Conservation (phyloP, 2,113 vertebrate genomes). For the Diadophis punctatus region DNA sequence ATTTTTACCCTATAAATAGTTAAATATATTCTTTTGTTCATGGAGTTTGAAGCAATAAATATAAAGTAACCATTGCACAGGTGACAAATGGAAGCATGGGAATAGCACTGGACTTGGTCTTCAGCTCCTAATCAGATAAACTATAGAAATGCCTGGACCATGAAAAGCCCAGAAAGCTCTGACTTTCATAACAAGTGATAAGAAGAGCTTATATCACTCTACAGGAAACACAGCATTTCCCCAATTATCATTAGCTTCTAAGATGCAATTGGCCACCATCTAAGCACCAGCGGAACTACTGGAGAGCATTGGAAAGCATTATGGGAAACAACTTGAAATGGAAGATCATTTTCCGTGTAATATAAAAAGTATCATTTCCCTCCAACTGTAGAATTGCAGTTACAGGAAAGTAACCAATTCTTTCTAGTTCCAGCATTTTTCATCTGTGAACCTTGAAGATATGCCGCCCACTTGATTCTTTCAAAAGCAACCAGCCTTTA, state of each 20-base stretch:
- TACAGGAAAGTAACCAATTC: conserved; percentile 8
- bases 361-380: not conserved
- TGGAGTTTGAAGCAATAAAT: not conserved
- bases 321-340: not conserved
- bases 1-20: not conserved
- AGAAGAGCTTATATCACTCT: not conserved
- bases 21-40: not conserved
- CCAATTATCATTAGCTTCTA: not conserved
- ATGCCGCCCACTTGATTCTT: not conserved
- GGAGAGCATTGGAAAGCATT: not conserved
- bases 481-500: not conserved
- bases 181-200: not conserved
- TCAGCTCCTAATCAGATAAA: not conserved
- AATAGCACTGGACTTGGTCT: not conserved
- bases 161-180: not conserved
- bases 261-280: not conserved
- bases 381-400: not conserved
- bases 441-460: not conserved
- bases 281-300: not conserved
- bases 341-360: not conserved
- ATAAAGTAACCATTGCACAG: not conserved
- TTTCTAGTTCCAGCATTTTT: not conserved
- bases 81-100: not conserved
- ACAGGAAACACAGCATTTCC: not conserved
- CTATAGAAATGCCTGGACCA: not conserved